Percentiles rank a stretch among this genome's conserved stretches.
Conservation (phyloP, 2,113 vertebrate species). For the Eupsittula cactorum region DNA sequence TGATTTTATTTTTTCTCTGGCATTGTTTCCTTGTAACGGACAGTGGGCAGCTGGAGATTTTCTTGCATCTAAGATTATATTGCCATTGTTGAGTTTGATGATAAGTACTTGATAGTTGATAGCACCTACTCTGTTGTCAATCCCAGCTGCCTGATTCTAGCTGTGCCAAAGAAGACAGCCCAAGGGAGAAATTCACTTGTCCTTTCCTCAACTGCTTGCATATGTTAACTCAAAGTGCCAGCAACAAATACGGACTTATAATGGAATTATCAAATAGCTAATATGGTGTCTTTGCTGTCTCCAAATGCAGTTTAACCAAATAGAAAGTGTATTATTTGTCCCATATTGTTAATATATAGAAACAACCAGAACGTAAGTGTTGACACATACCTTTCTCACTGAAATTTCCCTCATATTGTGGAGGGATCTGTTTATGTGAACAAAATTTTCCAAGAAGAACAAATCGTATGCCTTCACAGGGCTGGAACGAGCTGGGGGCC, state of each 20-base stretch:
- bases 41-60: neutral
- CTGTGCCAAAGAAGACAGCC: neutral
- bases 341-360: neutral
- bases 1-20: neutral
- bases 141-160: neutral
- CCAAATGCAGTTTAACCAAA: neutral
- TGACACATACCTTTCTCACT: neutral
- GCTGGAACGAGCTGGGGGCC: neutral
- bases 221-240: neutral
- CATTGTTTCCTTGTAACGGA: neutral
- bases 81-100: rapidly evolving
- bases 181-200: neutral
- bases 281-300: neutral
- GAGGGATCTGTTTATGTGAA: slow-evolving; percentile 10
- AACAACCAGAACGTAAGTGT: neutral
- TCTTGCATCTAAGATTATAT: neutral
- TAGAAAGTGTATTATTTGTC: neutral
- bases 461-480: neutral
- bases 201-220: neutral
- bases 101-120: neutral
- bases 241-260: neutral
- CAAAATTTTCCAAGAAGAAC: slow-evolving; percentile 4
- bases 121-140: neutral
- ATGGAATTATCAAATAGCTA: neutral
- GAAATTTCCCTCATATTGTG: neutral